These are phyloP conservation scores for Empis stercorea DNA, from an alignment of 2,888 invertebrate genomes.

Conservation along the genomic window DNA sequence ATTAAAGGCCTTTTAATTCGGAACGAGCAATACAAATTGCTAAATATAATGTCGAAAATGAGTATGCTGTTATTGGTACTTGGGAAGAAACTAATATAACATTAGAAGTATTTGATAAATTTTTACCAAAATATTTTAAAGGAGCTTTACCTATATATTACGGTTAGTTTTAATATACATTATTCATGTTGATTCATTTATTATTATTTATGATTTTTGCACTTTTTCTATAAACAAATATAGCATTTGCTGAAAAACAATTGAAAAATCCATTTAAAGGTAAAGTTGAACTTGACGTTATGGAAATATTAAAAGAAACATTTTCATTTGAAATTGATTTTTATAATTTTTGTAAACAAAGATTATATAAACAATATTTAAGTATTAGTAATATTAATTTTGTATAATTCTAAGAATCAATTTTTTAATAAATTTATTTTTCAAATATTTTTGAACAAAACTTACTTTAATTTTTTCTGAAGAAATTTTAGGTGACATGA, in stretches of 20 bases:
- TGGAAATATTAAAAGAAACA: constrained; percentile 65
- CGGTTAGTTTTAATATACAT: no score
- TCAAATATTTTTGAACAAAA: no score
- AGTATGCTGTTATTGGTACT: constrained; percentile 78
- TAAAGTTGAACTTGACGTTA: constrained; percentile 34
- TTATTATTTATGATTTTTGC: no score
- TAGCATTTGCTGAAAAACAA: no score
- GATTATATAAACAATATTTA: constrained; percentile 64
- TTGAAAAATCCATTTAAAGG: no score
- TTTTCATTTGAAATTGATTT: constrained; percentile 81
- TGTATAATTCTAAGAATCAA: no score
- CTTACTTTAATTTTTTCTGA: no score
- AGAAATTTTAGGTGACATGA: no score
- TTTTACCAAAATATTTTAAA: constrained; percentile 67
- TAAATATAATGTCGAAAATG: constrained; percentile 66
- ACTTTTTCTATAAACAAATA: no score
- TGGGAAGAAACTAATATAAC: constrained; percentile 78
- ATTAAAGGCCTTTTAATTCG: constrained; percentile 64
- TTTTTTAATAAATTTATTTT: no score
- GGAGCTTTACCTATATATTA: constrained; percentile 43
- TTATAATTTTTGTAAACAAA: constrained; percentile 75
- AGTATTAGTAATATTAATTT: no score
- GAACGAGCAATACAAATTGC: constrained; percentile 49
- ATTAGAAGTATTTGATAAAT: constrained; percentile 69
- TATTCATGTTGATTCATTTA: no score